A percentile compares a stretch with the other conserved stretches of the same genome.
These are phyloP conservation scores for Scyliorhinus canicula DNA, from an alignment of 2,797 vertebrate species.

Conservation along the genomic window DNA sequence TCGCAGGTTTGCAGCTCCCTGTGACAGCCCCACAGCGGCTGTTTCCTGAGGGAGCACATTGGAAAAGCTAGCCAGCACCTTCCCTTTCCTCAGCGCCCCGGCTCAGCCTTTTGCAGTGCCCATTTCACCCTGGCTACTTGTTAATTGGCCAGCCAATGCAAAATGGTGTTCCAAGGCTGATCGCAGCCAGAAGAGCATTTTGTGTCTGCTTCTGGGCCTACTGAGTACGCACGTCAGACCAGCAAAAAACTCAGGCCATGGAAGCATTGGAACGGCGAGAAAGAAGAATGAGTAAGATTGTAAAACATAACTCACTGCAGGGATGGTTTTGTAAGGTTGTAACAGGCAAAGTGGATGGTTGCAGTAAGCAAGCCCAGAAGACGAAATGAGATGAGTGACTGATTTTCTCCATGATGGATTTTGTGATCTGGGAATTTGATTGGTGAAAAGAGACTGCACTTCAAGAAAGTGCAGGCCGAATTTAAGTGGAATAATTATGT, in stretches of 20 bases:
- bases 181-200: no score
- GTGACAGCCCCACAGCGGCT: no score
- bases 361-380: neutral
- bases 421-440: neutral
- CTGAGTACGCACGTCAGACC: no score
- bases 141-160: no score
- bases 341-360: neutral
- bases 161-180: no score
- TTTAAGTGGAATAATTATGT: constrained; percentile 22
- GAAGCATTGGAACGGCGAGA: neutral
- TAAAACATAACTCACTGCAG: neutral
- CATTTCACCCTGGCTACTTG: no score
- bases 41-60: no score
- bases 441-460: neutral
- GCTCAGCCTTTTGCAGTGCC: no score
- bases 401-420: neutral
- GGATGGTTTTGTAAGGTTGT: neutral
- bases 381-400: neutral
- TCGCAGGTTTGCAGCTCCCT: no score
- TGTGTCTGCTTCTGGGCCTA: no score
- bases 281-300: neutral
- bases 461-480: neutral
- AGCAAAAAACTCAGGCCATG: neutral
- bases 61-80: no score
- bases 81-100: no score